Percentiles rank a stretch among this genome's conserved stretches.
These are phyloP conservation scores for Hydrozoanthus tunicans DNA, from an alignment of 64 coral and sea anemone species.

Conservation along the genomic window DNA sequence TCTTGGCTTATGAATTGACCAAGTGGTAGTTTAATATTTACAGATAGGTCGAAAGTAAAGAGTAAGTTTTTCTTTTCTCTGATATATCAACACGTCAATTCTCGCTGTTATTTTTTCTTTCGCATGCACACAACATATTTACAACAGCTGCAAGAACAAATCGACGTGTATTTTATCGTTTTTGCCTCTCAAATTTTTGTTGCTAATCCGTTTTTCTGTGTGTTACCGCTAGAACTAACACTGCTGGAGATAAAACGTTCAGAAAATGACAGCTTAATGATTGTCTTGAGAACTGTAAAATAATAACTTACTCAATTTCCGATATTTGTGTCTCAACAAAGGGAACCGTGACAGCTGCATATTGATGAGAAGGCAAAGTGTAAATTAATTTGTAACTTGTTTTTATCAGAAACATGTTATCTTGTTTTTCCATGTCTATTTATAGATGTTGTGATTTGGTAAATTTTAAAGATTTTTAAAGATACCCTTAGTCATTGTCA, in stretches of 20 bases:
- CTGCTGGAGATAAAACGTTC: background rate
- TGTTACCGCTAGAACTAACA: background rate
- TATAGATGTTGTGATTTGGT: conserved; percentile 37
- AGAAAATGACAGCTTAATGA: background rate
- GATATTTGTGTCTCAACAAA: background rate
- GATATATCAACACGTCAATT: background rate
- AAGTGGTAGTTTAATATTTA: too few species aligned
- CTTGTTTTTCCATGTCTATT: background rate
- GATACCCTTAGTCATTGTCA: background rate
- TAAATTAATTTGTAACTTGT: conserved; percentile 13
- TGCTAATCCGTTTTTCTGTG: background rate
- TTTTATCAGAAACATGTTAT: background rate
- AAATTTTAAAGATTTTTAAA: conserved; percentile 39
- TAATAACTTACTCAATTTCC: background rate
- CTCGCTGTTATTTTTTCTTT: background rate
- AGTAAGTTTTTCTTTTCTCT: too few species aligned
- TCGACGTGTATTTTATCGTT: background rate
- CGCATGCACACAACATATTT: background rate
- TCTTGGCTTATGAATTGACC: background rate
- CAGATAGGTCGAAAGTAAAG: too few species aligned
- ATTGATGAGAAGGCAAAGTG: background rate
- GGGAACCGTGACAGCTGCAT: background rate
- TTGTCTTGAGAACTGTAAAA: background rate
- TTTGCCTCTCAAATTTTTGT: background rate
- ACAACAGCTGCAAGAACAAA: background rate